Evolutionary conservation across 2,888 invertebrate species (phyloP), one percentile per base, ranked within the genome.

Genomic region (Drosophila meridiana): DNA sequence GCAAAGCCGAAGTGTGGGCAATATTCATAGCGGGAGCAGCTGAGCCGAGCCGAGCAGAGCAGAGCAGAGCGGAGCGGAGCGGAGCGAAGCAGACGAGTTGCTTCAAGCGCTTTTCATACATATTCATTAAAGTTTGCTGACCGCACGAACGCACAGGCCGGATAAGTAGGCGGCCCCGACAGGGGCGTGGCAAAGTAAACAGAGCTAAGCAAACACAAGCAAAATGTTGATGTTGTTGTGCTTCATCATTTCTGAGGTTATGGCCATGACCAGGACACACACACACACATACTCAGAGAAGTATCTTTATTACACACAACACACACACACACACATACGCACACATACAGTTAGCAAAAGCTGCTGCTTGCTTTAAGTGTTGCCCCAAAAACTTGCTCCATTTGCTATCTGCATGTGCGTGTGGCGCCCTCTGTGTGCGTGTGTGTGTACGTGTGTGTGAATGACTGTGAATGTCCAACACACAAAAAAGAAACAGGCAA

Each of bases 121-220:
- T 88, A 89, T 88, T 88, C 87, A 88, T 89, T 88, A 83, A 87
- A 86, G 87, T 87, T 80, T 82, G 80, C 89, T 89, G 87, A 87
- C 89, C 87, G 85, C 89, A 89, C 83, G 73, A 62, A 75, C 74
- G 69, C 74, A 71, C 78, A 73, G 45, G 62, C 62, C 52, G 69
- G 28, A 42, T 26, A 42, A 20, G 28, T 20, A 34, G 32, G 34
- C 45, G 34, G 56, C 13, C n/a, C 13, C n/a, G 40, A 28, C 52
- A 32, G n/a, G 28, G 47, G 43, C 38, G 43, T 30, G 30, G 28
- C 26, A 55, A 42, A 53, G 53, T 14, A 50, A 59, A 63, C 58
- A 64, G 34, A 38, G 38, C 48, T 45, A 48, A 57, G 66, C 69
- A 73, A 70, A 73, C 72, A 72, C 59, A 62, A 42, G 69, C 59